phyloP scores from a whole-genome alignment of 2,797 vertebrate genomes.

The Squalus acanthias region DNA sequence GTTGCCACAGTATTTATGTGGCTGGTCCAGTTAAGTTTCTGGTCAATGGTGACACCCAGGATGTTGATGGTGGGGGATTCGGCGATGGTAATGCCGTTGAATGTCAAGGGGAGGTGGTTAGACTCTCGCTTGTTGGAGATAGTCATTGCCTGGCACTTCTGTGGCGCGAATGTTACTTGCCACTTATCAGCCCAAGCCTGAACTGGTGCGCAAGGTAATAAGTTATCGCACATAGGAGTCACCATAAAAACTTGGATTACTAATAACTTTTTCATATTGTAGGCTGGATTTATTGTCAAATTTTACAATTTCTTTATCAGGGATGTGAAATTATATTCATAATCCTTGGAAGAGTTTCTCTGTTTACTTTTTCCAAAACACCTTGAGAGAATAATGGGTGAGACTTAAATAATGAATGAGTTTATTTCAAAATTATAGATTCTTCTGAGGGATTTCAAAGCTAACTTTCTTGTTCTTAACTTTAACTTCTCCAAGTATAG shows the following conservation, averaged over 20 bases:
- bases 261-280: neutral
- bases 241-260: neutral
- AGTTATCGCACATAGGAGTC: neutral
- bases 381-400: neutral
- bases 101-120: no score
- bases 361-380: neutral
- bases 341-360: neutral
- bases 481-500: neutral
- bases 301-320: neutral
- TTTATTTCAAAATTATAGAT: neutral
- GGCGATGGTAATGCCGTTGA: no score
- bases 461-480: neutral
- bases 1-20: no score
- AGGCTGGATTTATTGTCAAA: neutral
- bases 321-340: neutral
- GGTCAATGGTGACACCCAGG: no score
- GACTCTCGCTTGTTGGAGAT: no score
- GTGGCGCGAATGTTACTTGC: no score
- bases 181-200: no score
- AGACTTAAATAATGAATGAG: neutral
- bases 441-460: neutral
- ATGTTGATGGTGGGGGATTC: no score
- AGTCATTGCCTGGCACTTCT: no score
- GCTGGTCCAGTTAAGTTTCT: no score
- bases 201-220: neutral